These are phyloP conservation scores for Arothron firmamentum DNA, from an alignment of 2,113 vertebrate genomes.

Conservation along the genomic window DNA sequence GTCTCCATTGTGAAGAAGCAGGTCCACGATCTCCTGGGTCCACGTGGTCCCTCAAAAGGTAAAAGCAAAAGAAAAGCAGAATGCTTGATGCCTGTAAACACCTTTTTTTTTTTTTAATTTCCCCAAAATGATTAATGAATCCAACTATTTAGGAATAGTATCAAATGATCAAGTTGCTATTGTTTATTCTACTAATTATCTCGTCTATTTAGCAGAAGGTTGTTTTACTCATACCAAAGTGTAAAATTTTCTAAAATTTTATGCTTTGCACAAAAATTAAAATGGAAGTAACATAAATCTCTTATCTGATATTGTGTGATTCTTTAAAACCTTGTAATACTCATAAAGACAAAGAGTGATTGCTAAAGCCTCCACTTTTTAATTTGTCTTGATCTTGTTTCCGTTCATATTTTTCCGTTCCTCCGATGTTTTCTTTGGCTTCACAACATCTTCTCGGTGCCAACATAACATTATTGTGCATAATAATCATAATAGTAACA, in stretches of 20 bases:
- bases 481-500: no score
- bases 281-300: neutral
- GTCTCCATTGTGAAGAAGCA: conserved; percentile 73
- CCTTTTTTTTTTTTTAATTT: neutral
- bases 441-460: no score
- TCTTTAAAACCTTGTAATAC: neutral
- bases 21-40: conserved; percentile 82
- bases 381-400: no score
- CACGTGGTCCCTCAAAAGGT: conserved; percentile 77
- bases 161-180: neutral
- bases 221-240: no score
- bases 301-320: neutral
- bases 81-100: neutral
- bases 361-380: no score
- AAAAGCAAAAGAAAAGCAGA: neutral
- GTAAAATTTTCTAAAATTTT: no score
- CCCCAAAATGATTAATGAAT: neutral
- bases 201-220: no score
- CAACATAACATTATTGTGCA: no score
- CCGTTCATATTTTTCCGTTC: no score
- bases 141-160: neutral
- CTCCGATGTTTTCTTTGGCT: no score
- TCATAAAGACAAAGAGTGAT: neutral
- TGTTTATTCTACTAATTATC: no score
- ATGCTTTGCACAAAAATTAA: neutral